Evolutionary conservation across 2,888 invertebrate genomes (phyloP), one percentile per base, ranked within the genome.

Genomic region (Hedychridium roseum): DNA sequence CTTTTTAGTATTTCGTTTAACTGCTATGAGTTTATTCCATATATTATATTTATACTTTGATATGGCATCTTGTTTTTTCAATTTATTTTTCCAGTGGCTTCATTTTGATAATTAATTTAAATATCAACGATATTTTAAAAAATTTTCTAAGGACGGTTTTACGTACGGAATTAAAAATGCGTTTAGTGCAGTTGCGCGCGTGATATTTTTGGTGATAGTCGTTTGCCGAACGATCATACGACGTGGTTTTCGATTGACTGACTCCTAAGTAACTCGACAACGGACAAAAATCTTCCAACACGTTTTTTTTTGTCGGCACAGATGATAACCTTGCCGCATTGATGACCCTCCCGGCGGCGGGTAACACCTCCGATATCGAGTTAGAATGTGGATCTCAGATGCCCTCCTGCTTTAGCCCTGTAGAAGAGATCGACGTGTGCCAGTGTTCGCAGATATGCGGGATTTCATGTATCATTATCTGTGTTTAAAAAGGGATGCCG

Each of bases 251-350:
- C 62, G 65, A 60, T 56, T 54, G 62, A 70, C 71, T 71, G 67
- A 63, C 54, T 61, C 38, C 50, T 55, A 54, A 60, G 60, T 49
- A 55, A 62, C 17, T 53, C 46, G 49, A 44, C 59, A 54, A 45
- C 54, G 52, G 40, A 71, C 68, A 66, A 74, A 74, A 75, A 70
- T 70, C 69, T 60, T 62, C 62, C 60, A 54, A 57, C 56, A 42
- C 51, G 62, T 58, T 53, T 49, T 44, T 39, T 43, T 45, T 37
- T 36, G 21, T 1, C 26, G 39, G 41, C 30, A 53, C 54, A 54
- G 43, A 44, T 27, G 76, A 76, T 76, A 76, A 76, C 76, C 76
- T 66, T 65, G 52, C 51, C 54, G 52, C 57, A 54, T 44, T 56
- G 63, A 65, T 73, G 74, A 75, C 70, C 75, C 52, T 41, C 51